These are phyloP conservation scores for Drosophila mimica DNA, from an alignment of 2,888 invertebrate species.

Conservation along the genomic window DNA sequence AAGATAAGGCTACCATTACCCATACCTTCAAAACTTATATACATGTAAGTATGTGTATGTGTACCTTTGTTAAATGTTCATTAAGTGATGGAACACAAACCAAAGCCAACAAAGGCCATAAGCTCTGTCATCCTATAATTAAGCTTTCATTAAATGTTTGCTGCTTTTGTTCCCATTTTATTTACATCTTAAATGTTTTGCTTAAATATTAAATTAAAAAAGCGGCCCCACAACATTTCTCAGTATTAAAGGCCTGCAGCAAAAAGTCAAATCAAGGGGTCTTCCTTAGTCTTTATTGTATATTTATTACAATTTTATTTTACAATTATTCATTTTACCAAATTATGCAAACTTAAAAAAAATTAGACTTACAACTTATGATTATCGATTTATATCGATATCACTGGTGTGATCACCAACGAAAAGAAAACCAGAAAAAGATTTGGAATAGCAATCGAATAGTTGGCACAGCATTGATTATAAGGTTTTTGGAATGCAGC, in stretches of 20 bases:
- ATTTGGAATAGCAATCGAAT: neutral
- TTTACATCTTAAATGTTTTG: slow-evolving; percentile 14
- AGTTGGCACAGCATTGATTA: no score
- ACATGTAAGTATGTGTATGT: no score
- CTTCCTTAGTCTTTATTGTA: neutral
- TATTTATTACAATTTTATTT: no score
- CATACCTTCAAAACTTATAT: slow-evolving; percentile 9
- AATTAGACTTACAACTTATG: neutral
- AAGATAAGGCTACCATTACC: slow-evolving; percentile 52
- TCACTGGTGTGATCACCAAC: neutral
- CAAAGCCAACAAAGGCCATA: slow-evolving; percentile 17
- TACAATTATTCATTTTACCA: neutral
- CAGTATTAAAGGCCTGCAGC: neutral
- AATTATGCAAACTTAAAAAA: neutral
- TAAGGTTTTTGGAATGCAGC: neutral
- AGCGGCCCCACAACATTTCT: neutral
- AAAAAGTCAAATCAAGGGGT: neutral
- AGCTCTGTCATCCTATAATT: slow-evolving; percentile 18
- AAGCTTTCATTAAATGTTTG: slow-evolving; percentile 13
- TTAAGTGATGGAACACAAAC: slow-evolving; percentile 46
- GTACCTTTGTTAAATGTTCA: slow-evolving; percentile 53
- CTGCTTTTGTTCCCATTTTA: neutral
- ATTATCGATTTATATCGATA: neutral
- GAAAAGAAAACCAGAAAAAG: no score
- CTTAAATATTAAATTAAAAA: neutral